These are phyloP conservation scores for Arremon aurantiirostris DNA, from an alignment of 2,797 vertebrate genomes.

Conservation along the genomic window DNA sequence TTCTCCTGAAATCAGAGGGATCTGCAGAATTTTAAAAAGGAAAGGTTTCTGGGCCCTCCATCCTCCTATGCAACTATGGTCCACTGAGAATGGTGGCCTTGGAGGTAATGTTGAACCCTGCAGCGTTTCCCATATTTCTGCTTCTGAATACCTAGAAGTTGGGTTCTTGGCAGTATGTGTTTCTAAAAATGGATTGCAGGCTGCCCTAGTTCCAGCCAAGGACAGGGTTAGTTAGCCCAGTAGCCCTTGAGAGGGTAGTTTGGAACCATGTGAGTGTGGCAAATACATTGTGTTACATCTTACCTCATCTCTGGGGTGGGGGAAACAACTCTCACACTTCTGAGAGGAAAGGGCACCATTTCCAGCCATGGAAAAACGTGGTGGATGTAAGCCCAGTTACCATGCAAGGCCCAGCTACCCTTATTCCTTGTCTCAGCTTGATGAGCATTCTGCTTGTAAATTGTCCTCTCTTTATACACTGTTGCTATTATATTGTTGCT, in stretches of 20 bases:
- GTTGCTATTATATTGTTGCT: background rate
- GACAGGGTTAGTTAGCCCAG: background rate
- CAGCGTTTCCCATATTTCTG: background rate
- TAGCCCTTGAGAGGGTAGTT: background rate
- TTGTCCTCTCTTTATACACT: accelerated
- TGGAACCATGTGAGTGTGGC: background rate
- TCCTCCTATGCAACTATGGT: background rate
- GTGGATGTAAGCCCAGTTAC: background rate
- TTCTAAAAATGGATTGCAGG: background rate
- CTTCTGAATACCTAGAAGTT: background rate
- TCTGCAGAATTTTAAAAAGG: background rate
- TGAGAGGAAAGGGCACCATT: background rate
- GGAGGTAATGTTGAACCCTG: background rate
- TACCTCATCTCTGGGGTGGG: too few relatives aligned
- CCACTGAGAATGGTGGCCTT: background rate
- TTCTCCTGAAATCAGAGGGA: background rate
- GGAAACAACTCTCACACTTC: background rate
- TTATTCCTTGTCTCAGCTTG: background rate
- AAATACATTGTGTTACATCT: background rate
- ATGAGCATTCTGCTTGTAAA: background rate
- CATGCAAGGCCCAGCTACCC: too few relatives aligned
- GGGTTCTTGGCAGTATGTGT: background rate
- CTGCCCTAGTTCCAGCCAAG: background rate
- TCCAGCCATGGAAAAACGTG: accelerated
- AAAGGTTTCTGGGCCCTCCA: background rate